Evolutionary conservation across 2,113 vertebrate genomes (phyloP).

Genomic region (Euleptes europaea): DNA sequence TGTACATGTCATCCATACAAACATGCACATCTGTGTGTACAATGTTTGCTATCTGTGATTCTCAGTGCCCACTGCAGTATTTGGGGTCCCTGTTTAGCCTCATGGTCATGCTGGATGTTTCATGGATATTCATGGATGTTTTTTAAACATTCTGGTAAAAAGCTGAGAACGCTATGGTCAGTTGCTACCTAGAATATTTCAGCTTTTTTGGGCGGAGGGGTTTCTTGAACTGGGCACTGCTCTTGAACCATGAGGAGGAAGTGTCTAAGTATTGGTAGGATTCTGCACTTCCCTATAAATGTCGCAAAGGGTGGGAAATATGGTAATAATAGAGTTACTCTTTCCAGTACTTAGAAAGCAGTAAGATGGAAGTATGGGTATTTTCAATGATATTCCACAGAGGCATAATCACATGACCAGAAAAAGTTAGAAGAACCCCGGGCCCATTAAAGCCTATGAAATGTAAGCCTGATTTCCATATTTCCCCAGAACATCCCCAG

Average conservation of each 20-base stretch:
- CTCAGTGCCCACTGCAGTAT: not conserved
- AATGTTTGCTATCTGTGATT: not conserved
- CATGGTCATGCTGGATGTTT: not conserved
- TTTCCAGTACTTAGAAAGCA: not conserved
- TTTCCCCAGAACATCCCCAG: no score
- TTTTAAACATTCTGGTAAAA: not conserved
- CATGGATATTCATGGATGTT: not conserved
- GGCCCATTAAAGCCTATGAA: not conserved
- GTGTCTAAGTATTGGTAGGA: not conserved
- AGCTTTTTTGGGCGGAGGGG: not conserved
- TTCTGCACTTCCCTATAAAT: not conserved
- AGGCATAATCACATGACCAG: not conserved
- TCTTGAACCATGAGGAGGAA: not conserved
- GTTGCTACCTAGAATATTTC: not conserved
- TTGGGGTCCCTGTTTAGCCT: not conserved
- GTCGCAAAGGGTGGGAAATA: not conserved
- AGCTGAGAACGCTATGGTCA: not conserved
- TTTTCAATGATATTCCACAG: not conserved
- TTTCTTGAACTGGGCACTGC: not conserved
- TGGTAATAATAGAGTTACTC: not conserved
- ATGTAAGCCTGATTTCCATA: not conserved
- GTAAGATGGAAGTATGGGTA: not conserved
- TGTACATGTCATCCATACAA: not conserved
- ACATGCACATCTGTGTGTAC: constrained; percentile 13
- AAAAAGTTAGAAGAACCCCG: not conserved